phyloP scores from a whole-genome alignment of 1,140 invertebrate genomes.

The Trypoxylus dichotomus region DNA sequence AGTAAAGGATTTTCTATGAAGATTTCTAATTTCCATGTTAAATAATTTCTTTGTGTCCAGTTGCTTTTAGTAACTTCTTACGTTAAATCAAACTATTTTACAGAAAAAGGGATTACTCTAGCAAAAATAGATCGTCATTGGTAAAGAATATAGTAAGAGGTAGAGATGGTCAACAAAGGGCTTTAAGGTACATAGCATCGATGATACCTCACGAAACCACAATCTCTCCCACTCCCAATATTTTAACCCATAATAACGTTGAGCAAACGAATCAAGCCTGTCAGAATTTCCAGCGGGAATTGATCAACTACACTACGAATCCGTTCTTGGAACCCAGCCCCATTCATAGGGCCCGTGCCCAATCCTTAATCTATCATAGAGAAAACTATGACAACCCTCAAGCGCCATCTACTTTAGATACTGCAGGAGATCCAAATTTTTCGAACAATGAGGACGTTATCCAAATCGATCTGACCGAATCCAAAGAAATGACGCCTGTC shows the following conservation, averaged over 20 bases:
- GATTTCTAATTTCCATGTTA: too few relatives aligned
- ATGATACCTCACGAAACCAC: not conserved
- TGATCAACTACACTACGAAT: not conserved
- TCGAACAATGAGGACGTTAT: not conserved
- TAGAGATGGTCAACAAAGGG: slow-evolving; percentile 1
- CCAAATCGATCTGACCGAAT: not conserved
- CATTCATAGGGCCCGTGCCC: not conserved
- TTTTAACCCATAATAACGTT: not conserved
- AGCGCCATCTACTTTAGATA: not conserved
- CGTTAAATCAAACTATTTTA: not conserved
- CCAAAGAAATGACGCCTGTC: not conserved
- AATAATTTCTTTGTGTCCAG: too few relatives aligned
- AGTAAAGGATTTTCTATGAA: too few relatives aligned
- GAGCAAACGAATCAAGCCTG: not conserved
- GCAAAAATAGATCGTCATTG: not conserved
- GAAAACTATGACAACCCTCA: not conserved
- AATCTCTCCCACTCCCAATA: not conserved
- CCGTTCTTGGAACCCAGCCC: not conserved
- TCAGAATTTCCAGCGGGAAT: not conserved
- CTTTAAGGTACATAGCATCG: slow-evolving; percentile 8
- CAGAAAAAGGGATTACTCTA: not conserved
- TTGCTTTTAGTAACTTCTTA: not conserved
- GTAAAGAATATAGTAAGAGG: slow-evolving; percentile 10
- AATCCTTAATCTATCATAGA: not conserved
- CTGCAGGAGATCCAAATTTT: not conserved